Base-by-base conservation (phyloP, 2,113 vertebrate species). In the Agapornis roseicollis region DNA sequence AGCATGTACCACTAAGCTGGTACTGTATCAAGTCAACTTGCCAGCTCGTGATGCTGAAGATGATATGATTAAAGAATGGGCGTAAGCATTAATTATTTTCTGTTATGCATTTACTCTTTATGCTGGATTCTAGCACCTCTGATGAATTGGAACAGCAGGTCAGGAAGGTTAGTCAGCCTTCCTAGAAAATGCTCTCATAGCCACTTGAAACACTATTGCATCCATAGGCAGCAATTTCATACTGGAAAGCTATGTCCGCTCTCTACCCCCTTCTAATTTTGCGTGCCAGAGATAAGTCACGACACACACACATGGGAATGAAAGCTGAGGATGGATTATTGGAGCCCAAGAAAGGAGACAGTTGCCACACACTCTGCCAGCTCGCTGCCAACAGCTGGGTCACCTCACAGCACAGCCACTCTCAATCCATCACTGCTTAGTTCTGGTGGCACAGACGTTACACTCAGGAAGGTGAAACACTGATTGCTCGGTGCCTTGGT, bases 171-270 rank as follows among this genome's bases (percentile, higher is more conserved):
- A 73, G 27, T 13, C 72, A 71, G 2, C 39, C 64, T 71, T 92
- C 79, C 90, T 46, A 73, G 85, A 58, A 91, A 89, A 89, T 42
- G 63, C 49, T 80, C 93, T 77, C 3, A 7, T 17, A 69, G 53
- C 53, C 85, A 82, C 93, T 22, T 42, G 50, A 88, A 96, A 85
- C 50, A 53, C 37, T 29, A 63, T 1, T 70, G 81, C 64, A 90
- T 70, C 91, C 85, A 91, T 10, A 87, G 89, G 94, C 80, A 84
- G 77, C 73, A 79, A 90, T 61, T 85, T 28, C 90, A 81, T 24
- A 60, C 52, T 56, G 89, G 42, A 47, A 92, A 92, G 80, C 55
- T 85, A 68, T 31, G 88, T 22, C 86, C 0, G 9, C 91, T 87
- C 65, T 83, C 73, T 53, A 33, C 6, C 20, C 39, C 14, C 50